These are phyloP conservation scores for Drosophila buzzatii DNA, from an alignment of 2,888 invertebrate genomes.

Conservation along the genomic window DNA sequence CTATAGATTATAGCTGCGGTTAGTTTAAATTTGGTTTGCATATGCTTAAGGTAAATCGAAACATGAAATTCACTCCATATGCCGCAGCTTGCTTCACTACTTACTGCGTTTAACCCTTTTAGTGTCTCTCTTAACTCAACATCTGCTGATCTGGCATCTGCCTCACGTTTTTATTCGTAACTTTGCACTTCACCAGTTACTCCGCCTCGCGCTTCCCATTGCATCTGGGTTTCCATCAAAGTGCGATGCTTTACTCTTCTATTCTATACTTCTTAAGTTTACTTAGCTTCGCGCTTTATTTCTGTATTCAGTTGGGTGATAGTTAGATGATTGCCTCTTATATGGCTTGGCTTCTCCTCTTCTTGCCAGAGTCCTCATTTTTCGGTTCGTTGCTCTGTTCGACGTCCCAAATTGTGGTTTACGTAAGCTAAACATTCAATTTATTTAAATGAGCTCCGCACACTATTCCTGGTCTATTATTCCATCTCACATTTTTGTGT, in stretches of 20 bases:
- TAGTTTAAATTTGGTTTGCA: background rate
- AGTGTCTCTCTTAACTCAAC: background rate
- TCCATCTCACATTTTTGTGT: slow-evolving; percentile 4
- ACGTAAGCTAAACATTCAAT: slow-evolving; percentile 36
- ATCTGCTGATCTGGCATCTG: background rate
- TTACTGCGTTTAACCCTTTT: too few relatives aligned
- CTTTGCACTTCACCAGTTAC: background rate
- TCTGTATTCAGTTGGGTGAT: background rate
- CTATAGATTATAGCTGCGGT: background rate
- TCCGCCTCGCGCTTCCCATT: background rate
- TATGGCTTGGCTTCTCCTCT: slow-evolving; percentile 3
- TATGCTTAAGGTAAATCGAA: background rate
- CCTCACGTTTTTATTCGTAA: too few relatives aligned
- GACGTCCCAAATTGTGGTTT: slow-evolving; percentile 24
- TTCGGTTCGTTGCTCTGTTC: slow-evolving; percentile 6
- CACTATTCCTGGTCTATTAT: slow-evolving; percentile 7
- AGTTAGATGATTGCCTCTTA: background rate
- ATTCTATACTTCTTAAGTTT: background rate
- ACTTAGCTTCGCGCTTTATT: background rate
- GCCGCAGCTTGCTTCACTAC: background rate
- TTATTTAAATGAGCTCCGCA: slow-evolving; percentile 48
- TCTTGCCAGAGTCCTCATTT: slow-evolving; percentile 3
- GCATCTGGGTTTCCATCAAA: background rate
- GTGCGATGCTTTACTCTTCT: background rate
- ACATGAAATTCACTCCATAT: background rate